These are phyloP conservation scores for Spinibarbus caldwelli DNA, from an alignment of 2,797 vertebrate species.

Conservation along the genomic window DNA sequence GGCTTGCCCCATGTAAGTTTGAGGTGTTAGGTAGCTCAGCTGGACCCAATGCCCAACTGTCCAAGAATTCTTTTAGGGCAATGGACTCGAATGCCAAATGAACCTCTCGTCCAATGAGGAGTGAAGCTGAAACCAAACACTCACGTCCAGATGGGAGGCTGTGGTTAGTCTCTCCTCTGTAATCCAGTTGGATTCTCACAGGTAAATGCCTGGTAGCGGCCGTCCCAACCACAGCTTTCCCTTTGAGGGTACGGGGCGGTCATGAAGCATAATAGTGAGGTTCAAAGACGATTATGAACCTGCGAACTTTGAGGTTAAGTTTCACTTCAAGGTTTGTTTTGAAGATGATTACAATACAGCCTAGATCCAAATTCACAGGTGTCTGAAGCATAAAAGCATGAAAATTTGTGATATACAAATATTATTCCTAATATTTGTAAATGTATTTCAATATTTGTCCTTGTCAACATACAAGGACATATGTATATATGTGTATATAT, in stretches of 20 bases:
- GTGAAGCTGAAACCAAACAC: conserved; percentile 35
- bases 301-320: neutral
- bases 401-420: neutral
- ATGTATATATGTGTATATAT: too few relatives aligned
- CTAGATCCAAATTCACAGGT: neutral
- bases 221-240: conserved; percentile 45
- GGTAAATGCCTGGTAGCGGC: conserved; percentile 45
- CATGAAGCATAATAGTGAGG: conserved; percentile 64
- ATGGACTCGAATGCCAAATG: neutral
- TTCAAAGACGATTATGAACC: conserved; percentile 75
- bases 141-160: conserved; percentile 37
- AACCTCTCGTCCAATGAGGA: neutral
- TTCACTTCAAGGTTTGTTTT: neutral
- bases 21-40: neutral
- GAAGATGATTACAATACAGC: neutral
- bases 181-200: conserved; percentile 16
- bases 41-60: neutral
- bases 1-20: neutral
- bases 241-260: neutral
- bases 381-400: neutral
- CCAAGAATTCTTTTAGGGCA: conserved; percentile 13
- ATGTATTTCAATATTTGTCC: neutral
- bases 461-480: too few relatives aligned
- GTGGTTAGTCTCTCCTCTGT: conserved; percentile 2
- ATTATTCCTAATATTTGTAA: too few relatives aligned